Evolutionary conservation across 2,888 invertebrate genomes (phyloP).

Genomic region (Limnephilus lunatus): DNA sequence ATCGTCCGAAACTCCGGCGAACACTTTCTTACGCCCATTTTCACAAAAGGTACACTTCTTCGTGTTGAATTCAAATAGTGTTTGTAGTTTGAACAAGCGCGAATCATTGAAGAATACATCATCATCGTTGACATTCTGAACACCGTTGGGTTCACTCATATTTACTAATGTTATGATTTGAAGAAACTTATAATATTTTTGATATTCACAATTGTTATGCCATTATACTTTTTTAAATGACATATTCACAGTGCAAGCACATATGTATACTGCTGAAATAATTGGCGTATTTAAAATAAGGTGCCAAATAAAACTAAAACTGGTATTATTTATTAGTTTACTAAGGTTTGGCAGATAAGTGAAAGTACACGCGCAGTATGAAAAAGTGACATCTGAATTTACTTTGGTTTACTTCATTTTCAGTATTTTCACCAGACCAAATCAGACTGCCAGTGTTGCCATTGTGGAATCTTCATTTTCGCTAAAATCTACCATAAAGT

Average conservation of each 20-base stretch:
- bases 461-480: no score
- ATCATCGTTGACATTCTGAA: constrained; percentile 32
- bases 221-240: not conserved
- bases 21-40: constrained; percentile 74
- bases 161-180: constrained; percentile 16
- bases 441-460: not conserved
- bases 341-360: not conserved
- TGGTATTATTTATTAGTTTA: not conserved
- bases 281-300: not conserved
- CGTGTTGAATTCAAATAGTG: constrained; percentile 72
- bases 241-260: not conserved
- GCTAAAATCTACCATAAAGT: no score
- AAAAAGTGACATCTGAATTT: not conserved
- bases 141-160: constrained; percentile 35
- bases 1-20: constrained; percentile 74
- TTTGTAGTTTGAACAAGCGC: constrained; percentile 75
- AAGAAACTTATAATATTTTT: not conserved
- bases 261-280: not conserved
- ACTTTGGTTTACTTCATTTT: not conserved
- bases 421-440: not conserved
- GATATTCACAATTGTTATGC: not conserved
- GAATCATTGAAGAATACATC: constrained; percentile 67
- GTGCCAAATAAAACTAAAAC: not conserved
- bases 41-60: constrained; percentile 74
- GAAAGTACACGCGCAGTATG: not conserved